These are phyloP conservation scores for Lerema accius DNA, from an alignment of 1,140 invertebrate species.

Conservation along the genomic window DNA sequence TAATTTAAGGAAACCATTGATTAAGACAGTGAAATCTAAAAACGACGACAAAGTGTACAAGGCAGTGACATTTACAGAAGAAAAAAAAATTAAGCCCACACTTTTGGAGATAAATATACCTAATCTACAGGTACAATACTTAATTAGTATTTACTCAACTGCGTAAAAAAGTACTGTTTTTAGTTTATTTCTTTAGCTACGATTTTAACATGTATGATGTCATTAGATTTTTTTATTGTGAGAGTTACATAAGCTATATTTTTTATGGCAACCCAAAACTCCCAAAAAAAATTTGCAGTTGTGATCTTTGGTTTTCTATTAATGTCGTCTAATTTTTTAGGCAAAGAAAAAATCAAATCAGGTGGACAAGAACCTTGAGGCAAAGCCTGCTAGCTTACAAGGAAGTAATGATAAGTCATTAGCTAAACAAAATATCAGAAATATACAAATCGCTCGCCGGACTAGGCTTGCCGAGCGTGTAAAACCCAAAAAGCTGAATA, in stretches of 20 bases:
- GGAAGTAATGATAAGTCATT: constrained; percentile 13
- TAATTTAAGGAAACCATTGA: constrained; percentile 39
- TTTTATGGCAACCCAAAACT: too few species aligned
- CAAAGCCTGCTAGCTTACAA: constrained; percentile 2
- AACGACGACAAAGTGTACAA: constrained; percentile 50
- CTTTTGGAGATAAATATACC: constrained; percentile 52
- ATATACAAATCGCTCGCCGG: constrained; percentile 1
- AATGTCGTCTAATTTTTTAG: too few species aligned
- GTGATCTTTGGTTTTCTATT: too few species aligned
- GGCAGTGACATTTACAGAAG: constrained; percentile 51
- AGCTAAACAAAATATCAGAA: constrained; percentile 6
- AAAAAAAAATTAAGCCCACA: constrained; percentile 32
- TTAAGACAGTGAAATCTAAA: constrained; percentile 50
- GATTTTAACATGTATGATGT: too few species aligned
- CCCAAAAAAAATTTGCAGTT: too few species aligned
- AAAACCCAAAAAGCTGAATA: constrained; percentile 30
- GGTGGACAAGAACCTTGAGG: constrained; percentile 25
- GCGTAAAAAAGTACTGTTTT: too few species aligned
- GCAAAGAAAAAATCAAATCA: constrained; percentile 29
- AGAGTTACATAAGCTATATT: too few species aligned
- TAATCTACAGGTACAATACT: constrained; percentile 20
- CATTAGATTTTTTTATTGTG: too few species aligned
- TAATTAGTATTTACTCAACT: too few species aligned
- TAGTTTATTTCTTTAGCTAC: too few species aligned
- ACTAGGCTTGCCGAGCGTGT: constrained; percentile 22